Conservation (phyloP, 2,797 vertebrate species). For the Silurus lanzhouensis region DNA sequence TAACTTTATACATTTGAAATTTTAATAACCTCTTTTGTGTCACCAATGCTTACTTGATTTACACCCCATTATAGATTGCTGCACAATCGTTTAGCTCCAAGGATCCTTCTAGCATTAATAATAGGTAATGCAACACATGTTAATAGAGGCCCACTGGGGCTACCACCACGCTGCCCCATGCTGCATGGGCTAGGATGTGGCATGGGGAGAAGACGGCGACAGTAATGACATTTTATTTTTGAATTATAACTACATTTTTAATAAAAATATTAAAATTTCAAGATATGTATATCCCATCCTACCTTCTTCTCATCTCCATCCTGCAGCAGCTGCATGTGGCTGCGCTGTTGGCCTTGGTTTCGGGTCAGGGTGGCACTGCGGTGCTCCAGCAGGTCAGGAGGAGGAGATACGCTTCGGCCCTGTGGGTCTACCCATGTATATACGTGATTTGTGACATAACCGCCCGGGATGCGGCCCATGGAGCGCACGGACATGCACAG, state of each 20-base stretch:
- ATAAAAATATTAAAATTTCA: background rate
- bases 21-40: background rate
- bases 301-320: constrained; percentile 97
- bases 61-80: background rate
- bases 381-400: constrained; percentile 72
- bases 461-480: constrained; percentile 88
- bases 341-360: constrained; percentile 82
- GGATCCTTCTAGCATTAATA: background rate
- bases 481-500: constrained; percentile 86
- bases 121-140: background rate
- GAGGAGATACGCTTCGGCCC: constrained; percentile 84
- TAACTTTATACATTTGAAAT: background rate
- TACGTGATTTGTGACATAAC: constrained; percentile 90
- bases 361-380: constrained; percentile 77
- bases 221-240: background rate
- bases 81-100: background rate
- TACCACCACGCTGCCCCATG: background rate
- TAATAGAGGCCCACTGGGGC: background rate
- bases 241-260: too few species aligned
- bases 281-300: constrained; percentile 42
- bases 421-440: constrained; percentile 94
- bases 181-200: background rate
- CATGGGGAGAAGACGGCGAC: background rate
- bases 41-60: background rate
- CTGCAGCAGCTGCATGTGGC: constrained; percentile 89